Base-by-base conservation (phyloP, 1,140 invertebrate species). In the Pachypeltis micranthus region DNA sequence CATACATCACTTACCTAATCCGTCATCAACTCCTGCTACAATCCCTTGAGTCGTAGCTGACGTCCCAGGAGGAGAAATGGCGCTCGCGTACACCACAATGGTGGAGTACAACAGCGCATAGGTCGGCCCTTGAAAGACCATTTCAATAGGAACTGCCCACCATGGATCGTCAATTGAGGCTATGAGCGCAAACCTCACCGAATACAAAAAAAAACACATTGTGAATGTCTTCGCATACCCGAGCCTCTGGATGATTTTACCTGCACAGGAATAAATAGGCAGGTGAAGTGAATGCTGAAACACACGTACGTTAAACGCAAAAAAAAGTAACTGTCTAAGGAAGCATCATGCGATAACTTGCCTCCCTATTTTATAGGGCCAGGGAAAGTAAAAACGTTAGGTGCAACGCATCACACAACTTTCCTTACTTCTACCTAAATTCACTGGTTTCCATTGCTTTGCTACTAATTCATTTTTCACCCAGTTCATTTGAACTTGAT, bases 11-110 rank as follows among this genome's bases (percentile, higher is more conserved):
- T 75, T 72, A 86, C 87, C 87, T 23, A 90, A 75, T 0, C 86
- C 87, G 67, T 89, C 87, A 68, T 89, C 86, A 81, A 88, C 84
- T 21, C 87, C 87, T n/a, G 86, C 86, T 28, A 87, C 84, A 34
- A 91, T 79, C 0, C 87, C 87, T 71, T 91, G 87, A 21, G 89
- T 83, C 0, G 87, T 90, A 1, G 87, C 86, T 2, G 85, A 87
- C n/a, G 87, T 83, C 0, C 87, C 87, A 0, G 83, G 80, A 1
- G 88, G 87, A 0, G 86, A 79, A 21, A 90, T 77, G 2, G 78
- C 81, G 29, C 85, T 85, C 1, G 87, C 87, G 69, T 89, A 90
- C 0, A 81, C 82, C 2, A 90, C 87, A 29, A 89, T 87, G 1
- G 84, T 85, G 0, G 86, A 83, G 67, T 90, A 90, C 65, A 84